Evolutionary conservation across 2,113 vertebrate species (phyloP), one percentile per base, ranked within the genome.

Genomic region (Riparia riparia): DNA sequence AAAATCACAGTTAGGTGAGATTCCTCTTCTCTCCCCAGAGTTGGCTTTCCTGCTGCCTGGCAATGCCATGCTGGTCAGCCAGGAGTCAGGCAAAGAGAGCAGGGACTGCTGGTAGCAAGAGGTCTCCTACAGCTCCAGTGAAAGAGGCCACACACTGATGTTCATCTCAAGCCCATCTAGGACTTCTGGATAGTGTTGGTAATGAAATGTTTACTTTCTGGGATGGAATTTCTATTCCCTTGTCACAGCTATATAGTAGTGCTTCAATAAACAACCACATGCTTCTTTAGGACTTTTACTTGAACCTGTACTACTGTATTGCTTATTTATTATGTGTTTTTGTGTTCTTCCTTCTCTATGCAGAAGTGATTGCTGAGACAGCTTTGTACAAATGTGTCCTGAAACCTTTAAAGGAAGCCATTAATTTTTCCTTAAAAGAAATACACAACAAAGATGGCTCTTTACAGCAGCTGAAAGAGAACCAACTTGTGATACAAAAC

Each of bases 311-410:
- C 14, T 79, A 17, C 26, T 17, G 21, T 8, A 47, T 32, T 44
- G 63, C 49, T 41, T 60, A 74, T 90, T n/a, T 61, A 29, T 1
- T 1, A 44, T 15, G 16, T 37, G 31, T 6, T 51, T 78, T 76
- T 78, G 39, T 79, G 14, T 77, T 92, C 44, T 97, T 34, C 6
- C 22, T n/a, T 69, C 7, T 88, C 78, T 32, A 1, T 66, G 71
- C 92, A 99, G 99, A 99, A 86, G 97, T 95, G 31, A 98, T 99
- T 9, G 98, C 98, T 20, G 99, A 99, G 96, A 98, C 98, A 0
- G 98, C 99, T 50, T 90, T 99, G 93, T 99, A 98, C 96, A 99
- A 99, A 89, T 98, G 99, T 56, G 99, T 99, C 16, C 97, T 99
- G 97, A 99, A 99, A 96, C 99, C 99, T 17, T 96, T 99, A 76